A percentile compares a stretch with the other conserved stretches of the same genome.
These are phyloP conservation scores for Astropecten irregularis DNA, from an alignment of 53 echinoderm and acorn worm species.

Conservation along the genomic window DNA sequence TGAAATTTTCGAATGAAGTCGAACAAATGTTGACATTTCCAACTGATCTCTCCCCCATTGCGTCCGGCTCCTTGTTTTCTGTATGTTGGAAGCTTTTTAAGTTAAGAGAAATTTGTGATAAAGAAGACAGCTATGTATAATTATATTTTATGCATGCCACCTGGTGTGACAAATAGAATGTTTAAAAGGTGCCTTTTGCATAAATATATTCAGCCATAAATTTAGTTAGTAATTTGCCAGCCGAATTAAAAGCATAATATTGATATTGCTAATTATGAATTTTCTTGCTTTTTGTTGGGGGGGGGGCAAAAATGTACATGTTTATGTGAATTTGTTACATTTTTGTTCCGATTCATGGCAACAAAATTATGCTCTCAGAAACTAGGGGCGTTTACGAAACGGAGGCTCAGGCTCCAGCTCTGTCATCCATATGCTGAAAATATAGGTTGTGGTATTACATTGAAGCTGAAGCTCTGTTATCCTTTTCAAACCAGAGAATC, in stretches of 20 bases:
- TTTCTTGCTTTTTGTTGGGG: neutral
- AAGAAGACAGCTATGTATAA: constrained; percentile 1
- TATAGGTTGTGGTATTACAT: too few species aligned
- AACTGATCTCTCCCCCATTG: neutral
- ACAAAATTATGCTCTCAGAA: neutral
- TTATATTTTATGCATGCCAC: constrained; percentile 52
- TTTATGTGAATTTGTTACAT: neutral
- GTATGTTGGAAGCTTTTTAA: neutral
- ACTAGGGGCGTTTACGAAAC: too few species aligned
- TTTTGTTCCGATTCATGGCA: neutral
- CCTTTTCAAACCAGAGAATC: too few species aligned
- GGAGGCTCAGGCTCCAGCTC: too few species aligned
- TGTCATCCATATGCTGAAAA: too few species aligned
- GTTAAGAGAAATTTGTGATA: neutral
- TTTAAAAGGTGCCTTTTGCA: constrained; percentile 40
- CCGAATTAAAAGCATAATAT: neutral
- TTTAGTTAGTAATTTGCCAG: neutral
- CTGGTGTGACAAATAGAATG: constrained; percentile 43
- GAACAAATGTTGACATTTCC: neutral
- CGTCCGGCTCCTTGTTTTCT: neutral
- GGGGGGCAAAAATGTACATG: neutral
- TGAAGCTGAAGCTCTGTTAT: too few species aligned
- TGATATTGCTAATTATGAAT: neutral
- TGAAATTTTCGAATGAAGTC: neutral
- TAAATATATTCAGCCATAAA: neutral